These are phyloP conservation scores for Scolopax bukidnonensis DNA, from an alignment of 2,797 vertebrate genomes.

Conservation along the genomic window DNA sequence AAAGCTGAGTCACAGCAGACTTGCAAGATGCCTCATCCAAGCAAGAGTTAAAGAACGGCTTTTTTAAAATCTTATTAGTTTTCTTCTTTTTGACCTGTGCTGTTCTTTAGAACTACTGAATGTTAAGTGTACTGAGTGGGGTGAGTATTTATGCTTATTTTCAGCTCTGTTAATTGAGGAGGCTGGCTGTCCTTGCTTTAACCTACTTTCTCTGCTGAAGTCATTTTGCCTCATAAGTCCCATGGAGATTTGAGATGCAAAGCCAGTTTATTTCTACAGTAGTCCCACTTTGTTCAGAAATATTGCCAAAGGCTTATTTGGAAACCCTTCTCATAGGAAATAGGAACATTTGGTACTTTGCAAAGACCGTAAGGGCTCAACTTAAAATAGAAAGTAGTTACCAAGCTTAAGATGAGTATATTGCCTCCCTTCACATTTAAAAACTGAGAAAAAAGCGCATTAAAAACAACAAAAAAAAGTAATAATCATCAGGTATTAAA, in stretches of 20 bases:
- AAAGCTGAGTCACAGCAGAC: neutral
- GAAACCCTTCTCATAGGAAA: slow-evolving; percentile 35
- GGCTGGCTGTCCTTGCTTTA: slow-evolving; percentile 73
- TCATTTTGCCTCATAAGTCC: slow-evolving; percentile 71
- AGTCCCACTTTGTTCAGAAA: slow-evolving; percentile 64
- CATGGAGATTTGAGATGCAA: slow-evolving; percentile 72
- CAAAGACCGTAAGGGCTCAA: neutral
- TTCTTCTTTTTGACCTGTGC: neutral
- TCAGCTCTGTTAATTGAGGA: slow-evolving; percentile 63
- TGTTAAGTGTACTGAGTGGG: neutral
- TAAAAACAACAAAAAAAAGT: neutral
- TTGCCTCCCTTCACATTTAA: neutral
- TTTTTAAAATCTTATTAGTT: neutral
- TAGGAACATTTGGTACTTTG: slow-evolving; percentile 29
- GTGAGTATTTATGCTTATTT: neutral
- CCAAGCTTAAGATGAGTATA: neutral
- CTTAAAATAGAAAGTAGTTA: slow-evolving; percentile 23
- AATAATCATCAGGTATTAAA: neutral
- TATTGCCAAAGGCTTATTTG: slow-evolving; percentile 71
- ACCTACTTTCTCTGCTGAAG: slow-evolving; percentile 74
- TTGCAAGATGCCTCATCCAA: neutral
- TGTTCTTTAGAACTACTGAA: neutral
- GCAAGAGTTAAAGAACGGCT: neutral
- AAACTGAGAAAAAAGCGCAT: neutral
- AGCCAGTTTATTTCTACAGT: slow-evolving; percentile 80